phyloP scores from a whole-genome alignment of 1,140 invertebrate species.

The Eulimnadia texana region DNA sequence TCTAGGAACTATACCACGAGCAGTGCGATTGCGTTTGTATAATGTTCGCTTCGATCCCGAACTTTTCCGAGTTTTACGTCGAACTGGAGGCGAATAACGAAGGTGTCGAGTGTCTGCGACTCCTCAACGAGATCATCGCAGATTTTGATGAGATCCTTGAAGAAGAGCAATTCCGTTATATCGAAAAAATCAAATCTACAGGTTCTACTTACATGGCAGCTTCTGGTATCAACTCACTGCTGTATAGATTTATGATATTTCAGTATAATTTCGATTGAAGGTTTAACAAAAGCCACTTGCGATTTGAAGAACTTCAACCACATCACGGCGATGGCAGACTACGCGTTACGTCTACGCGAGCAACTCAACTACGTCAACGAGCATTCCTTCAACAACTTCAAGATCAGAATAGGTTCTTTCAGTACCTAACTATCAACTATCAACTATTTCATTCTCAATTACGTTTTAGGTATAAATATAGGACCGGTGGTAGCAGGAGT shows the following conservation, averaged over 20 bases:
- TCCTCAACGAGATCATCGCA: conserved; percentile 93
- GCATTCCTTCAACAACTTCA: conserved; percentile 94
- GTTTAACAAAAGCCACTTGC: conserved; percentile 58
- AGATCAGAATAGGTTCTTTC: conserved; percentile 65
- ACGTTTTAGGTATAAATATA: conserved; percentile 74
- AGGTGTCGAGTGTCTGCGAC: conserved; percentile 81
- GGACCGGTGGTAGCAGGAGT: conserved; percentile 91
- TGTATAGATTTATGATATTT: not conserved
- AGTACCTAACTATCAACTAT: not conserved
- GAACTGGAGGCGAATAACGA: conserved; percentile 88
- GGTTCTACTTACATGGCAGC: conserved; percentile 94
- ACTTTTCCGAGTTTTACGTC: conserved; percentile 94
- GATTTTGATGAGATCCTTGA: conserved; percentile 85
- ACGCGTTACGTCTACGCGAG: conserved; percentile 66
- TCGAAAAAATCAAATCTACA: conserved; percentile 96
- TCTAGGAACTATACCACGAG: conserved; percentile 84
- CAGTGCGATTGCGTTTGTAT: conserved; percentile 89
- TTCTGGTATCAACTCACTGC: conserved; percentile 42
- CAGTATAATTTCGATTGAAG: conserved; percentile 32
- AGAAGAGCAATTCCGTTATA: conserved; percentile 70
- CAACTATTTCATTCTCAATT: not conserved
- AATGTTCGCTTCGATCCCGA: conserved; percentile 90
- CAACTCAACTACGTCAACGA: conserved; percentile 84
- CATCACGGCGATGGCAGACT: conserved; percentile 80
- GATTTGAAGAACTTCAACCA: conserved; percentile 60